These are phyloP conservation scores for Lepus americanus DNA, from an alignment of 2,113 vertebrate genomes.

Conservation along the genomic window DNA sequence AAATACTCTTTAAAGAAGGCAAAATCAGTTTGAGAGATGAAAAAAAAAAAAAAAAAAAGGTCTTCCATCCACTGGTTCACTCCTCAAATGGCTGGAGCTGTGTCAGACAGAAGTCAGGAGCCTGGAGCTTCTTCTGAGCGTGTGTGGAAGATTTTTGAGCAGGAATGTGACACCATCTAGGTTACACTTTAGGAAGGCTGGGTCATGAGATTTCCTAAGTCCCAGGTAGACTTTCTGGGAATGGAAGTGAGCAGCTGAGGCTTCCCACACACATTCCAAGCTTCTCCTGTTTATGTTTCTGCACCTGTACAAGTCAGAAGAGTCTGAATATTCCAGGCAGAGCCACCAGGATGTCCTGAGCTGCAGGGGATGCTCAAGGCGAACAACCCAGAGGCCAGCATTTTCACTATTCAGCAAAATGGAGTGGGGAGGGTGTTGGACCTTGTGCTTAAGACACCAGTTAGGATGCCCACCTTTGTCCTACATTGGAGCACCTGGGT, in stretches of 20 bases:
- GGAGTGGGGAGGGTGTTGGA: too few relatives aligned
- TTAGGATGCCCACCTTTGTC: too few relatives aligned
- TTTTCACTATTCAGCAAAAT: not conserved
- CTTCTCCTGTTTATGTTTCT: not conserved
- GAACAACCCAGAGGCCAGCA: not conserved
- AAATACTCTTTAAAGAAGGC: slow-evolving; percentile 37
- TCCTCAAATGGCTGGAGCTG: too few relatives aligned
- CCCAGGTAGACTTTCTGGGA: not conserved
- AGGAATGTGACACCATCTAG: not conserved
- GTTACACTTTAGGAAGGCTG: not conserved
- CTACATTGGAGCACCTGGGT: too few relatives aligned
- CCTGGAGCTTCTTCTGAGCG: too few relatives aligned
- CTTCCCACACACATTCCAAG: not conserved
- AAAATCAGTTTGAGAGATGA: not conserved
- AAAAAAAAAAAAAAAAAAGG: not conserved
- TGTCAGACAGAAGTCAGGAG: not conserved
- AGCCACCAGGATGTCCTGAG: not conserved
- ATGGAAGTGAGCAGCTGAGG: not conserved
- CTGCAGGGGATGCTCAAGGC: not conserved
- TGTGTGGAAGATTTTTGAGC: not conserved
- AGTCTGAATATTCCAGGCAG: not conserved
- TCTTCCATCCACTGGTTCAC: too few relatives aligned
- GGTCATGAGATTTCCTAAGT: not conserved
- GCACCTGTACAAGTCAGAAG: not conserved
- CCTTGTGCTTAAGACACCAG: too few relatives aligned